Conservation (phyloP, 2,113 vertebrate genomes). For the Cinclus mexicanus region DNA sequence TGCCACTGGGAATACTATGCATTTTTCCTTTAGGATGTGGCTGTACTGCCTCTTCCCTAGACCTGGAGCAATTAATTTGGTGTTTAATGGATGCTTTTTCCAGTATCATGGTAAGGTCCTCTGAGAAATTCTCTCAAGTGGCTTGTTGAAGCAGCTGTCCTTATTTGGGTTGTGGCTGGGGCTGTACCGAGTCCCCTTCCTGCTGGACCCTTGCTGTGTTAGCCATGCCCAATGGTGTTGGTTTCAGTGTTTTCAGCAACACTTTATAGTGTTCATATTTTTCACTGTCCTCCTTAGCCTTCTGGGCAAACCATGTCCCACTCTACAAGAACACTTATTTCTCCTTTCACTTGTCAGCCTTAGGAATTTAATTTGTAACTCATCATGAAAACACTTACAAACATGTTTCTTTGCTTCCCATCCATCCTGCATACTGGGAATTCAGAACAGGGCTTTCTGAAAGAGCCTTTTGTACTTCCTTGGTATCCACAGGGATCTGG, state of each 20-base stretch:
- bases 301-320: background rate
- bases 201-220: background rate
- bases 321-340: background rate
- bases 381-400: background rate
- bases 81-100: background rate
- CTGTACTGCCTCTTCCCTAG: background rate
- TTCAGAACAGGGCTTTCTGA: background rate
- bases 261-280: background rate
- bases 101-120: background rate
- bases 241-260: background rate
- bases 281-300: background rate
- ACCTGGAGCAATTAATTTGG: background rate
- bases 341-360: background rate
- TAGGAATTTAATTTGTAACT: background rate
- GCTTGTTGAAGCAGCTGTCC: background rate
- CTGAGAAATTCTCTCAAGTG: background rate
- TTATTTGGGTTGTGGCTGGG: background rate
- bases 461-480: background rate
- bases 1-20: background rate
- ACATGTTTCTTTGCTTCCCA: background rate
- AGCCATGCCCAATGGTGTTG: fast-evolving
- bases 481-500: background rate
- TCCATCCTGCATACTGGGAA: background rate
- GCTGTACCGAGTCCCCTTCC: background rate
- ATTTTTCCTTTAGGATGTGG: constrained; percentile 2